Evolutionary conservation across 2,113 vertebrate species (phyloP), one percentile per base, ranked within the genome.

Genomic region (Labrus mixtus): DNA sequence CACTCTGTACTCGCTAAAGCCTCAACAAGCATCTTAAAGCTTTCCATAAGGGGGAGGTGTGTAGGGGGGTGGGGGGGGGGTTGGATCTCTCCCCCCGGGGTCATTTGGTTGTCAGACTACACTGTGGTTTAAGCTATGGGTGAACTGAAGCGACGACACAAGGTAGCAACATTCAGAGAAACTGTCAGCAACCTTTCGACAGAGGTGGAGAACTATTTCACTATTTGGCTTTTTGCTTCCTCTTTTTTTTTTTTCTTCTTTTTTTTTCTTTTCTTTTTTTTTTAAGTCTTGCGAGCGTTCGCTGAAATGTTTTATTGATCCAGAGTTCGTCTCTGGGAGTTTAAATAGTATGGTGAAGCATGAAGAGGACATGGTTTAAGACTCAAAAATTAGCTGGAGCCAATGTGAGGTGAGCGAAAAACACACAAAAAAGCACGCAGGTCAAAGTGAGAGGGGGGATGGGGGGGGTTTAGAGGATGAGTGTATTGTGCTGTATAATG

Each of bases 41-140:
- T 93, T 92, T 92, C 88, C 89, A 89, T 84, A 83, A 76, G 75
- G 63, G 48, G 73, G 29, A 36, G 33, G 59, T 71, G 63, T 25
- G 20, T 39, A 6, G 4, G 29, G 4, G 29, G 29, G 29, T 78
- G 48, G 45, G 4, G 41, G 20, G 17, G 57, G 74, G 64, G 72
- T 48, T 51, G 77, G 69, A 78, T 50, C 50, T 78, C 83, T 88
- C 88, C 87, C 90, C 48, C 48, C 84, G 53, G 86, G 86, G 85
- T 87, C 90, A 87, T 93, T 93, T 93, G 92, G 92, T 93, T 92
- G 84, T 90, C 91, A 91, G 84, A 91, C 89, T 91, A 91, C 86
- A 88, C 85, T 87, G 89, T 80, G 88, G 81, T 89, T 83, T 78
- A 87, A 85, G 89, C 88, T 86, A 81, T 73, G 75, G 82, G 79